phyloP scores from a whole-genome alignment of 1,140 invertebrate species.

The Pachypeltis micranthus region DNA sequence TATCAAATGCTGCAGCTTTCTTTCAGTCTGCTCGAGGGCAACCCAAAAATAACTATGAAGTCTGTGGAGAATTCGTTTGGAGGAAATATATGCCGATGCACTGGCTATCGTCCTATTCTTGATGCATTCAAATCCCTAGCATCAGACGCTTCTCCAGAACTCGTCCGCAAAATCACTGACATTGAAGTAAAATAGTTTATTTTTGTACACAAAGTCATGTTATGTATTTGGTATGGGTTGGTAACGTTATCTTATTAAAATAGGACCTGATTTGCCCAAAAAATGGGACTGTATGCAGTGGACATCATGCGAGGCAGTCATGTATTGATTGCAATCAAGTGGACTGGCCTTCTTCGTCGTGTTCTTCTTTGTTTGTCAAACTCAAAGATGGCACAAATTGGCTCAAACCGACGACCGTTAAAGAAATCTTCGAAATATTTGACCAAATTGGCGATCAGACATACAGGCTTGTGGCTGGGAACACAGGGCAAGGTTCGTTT shows the following conservation, averaged over 20 bases:
- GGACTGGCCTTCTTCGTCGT: neutral
- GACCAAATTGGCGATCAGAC: constrained; percentile 35
- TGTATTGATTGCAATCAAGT: neutral
- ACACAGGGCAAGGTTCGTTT: constrained; percentile 58
- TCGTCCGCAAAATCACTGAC: constrained; percentile 28
- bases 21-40: constrained; percentile 20
- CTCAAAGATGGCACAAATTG: constrained; percentile 11
- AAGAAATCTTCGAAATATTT: constrained; percentile 44
- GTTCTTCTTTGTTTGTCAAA: neutral
- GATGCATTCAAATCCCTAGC: constrained; percentile 69
- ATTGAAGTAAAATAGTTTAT: no score
- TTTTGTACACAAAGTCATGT: no score
- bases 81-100: constrained; percentile 76
- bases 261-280: neutral
- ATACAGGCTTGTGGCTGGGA: constrained; percentile 51
- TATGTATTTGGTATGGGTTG: no score
- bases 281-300: neutral
- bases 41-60: constrained; percentile 43
- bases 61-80: constrained; percentile 65
- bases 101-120: constrained; percentile 73
- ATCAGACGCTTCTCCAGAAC: constrained; percentile 37
- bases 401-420: constrained; percentile 10
- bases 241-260: no score
- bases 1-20: no score
- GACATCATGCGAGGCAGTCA: neutral